A percentile compares a stretch with the other conserved stretches of the same genome.
Conservation (phyloP, 2,888 invertebrate species). For the Dicranocentrus wangi region DNA sequence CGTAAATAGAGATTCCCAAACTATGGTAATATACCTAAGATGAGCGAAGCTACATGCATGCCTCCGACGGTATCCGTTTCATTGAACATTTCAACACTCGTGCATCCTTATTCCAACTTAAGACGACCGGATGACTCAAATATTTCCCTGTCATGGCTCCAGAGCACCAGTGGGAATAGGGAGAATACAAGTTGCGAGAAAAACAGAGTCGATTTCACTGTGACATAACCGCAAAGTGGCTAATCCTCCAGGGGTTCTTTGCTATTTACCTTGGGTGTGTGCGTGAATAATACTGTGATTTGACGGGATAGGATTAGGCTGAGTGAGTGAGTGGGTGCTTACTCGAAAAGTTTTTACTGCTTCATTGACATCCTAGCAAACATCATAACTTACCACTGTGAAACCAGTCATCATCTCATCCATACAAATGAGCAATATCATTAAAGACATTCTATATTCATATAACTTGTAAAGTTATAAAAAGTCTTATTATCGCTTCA, state of each 20-base stretch:
- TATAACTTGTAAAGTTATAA: no score
- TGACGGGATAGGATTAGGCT: background rate
- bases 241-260: background rate
- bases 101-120: no score
- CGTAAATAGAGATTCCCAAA: no score
- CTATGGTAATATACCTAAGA: no score
- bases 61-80: slow-evolving; percentile 39
- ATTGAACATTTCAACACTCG: slow-evolving; percentile 21
- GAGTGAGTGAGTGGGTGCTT: background rate
- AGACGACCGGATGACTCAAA: slow-evolving; percentile 41
- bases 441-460: no score
- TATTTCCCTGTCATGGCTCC: slow-evolving; percentile 43
- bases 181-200: slow-evolving; percentile 21
- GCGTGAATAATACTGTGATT: no score
- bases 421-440: slow-evolving; percentile 14
- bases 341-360: background rate
- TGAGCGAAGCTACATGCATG: no score
- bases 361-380: background rate
- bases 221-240: slow-evolving; percentile 1
- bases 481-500: no score
- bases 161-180: slow-evolving; percentile 22
- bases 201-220: slow-evolving; percentile 5
- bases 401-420: slow-evolving; percentile 15
- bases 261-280: no score
- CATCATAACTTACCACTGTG: background rate